Conservation (phyloP, 1,140 invertebrate species). For the Cotesia chilonis region DNA sequence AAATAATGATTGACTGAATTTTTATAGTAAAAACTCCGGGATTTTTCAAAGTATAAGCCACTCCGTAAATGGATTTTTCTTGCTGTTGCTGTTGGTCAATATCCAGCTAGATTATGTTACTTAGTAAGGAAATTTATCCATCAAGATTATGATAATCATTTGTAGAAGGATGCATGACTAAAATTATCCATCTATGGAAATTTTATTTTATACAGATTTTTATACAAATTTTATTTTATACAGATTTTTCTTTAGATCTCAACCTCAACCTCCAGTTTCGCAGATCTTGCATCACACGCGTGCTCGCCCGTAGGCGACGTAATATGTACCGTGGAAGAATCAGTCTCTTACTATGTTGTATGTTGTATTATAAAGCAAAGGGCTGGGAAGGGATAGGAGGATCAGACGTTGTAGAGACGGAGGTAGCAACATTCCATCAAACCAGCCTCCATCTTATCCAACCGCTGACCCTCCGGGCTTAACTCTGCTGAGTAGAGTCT, state of each 20-base stretch:
- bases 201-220: too few relatives aligned
- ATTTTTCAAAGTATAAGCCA: too few relatives aligned
- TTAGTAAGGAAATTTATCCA: conserved; percentile 19
- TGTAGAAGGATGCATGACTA: conserved; percentile 13
- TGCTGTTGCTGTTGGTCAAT: conserved; percentile 37
- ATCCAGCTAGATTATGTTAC: background rate
- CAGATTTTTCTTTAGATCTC: too few relatives aligned
- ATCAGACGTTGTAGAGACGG: conserved; percentile 43
- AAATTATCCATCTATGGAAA: background rate
- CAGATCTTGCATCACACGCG: background rate
- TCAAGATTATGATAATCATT: conserved; percentile 2
- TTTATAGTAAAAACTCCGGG: too few relatives aligned
- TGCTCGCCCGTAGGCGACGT: conserved; percentile 7
- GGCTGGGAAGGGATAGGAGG: conserved; percentile 17
- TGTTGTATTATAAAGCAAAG: background rate
- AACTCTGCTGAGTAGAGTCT: conserved; percentile 22
- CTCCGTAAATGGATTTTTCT: background rate
- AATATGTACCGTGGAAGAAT: conserved; percentile 25
- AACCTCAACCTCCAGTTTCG: too few relatives aligned
- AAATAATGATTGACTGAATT: too few relatives aligned
- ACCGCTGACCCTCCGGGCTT: conserved; percentile 44
- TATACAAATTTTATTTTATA: too few relatives aligned
- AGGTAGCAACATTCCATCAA: conserved; percentile 60
- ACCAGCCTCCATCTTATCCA: conserved; percentile 58
- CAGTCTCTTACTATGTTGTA: background rate